Base-by-base conservation (phyloP, 2,113 vertebrate species). In the Nothoprocta pentlandii region DNA sequence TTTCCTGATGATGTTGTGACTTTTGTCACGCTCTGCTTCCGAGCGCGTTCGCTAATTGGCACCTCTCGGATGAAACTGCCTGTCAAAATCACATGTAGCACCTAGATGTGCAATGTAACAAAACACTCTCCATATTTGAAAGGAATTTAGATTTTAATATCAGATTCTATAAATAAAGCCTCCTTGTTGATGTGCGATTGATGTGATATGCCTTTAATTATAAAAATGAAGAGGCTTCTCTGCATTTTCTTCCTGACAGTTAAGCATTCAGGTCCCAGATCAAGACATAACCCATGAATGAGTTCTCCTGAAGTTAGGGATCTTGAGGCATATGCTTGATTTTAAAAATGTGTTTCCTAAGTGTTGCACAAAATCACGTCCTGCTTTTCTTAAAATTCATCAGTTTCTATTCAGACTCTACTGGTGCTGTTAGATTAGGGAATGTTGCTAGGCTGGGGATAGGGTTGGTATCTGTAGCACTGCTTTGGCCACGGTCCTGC, bases 1-100 rank as follows among this genome's bases (percentile, higher is more conserved):
- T 89, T 77, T 68, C 80, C 80, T 87, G 78, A 93, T 81, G 90
- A 90, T 93, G 92, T 85, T 97, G 93, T 96, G 92, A 97, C 94
- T 97, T 96, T 85, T 95, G 94, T 95, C 94, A 94, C 5, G 11
- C 70, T 95, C 79, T 91, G 74, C 87, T 94, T 95, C 92, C 92
- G 93, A 95, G 92, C 34, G 51, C 84, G 82, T 95, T 95, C 92
- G 90, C 87, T 97, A 96, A 97, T 97, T 96, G 94, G 81, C 93
- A 96, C 59, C 91, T 96, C 94, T 93, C 19, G 4, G 85, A 95
- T 91, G 64, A 94, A 71, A 80, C 89, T 93, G 93, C 85, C 91
- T 89, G 89, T 96, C 95, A 96, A 94, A 95, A 83, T 92, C 90
- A 67, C 80, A 90, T 10, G 59, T 74, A 86, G 85, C 85, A 94